phyloP scores from a whole-genome alignment of 1,140 invertebrate species.

The Sesamia nonagrioides region DNA sequence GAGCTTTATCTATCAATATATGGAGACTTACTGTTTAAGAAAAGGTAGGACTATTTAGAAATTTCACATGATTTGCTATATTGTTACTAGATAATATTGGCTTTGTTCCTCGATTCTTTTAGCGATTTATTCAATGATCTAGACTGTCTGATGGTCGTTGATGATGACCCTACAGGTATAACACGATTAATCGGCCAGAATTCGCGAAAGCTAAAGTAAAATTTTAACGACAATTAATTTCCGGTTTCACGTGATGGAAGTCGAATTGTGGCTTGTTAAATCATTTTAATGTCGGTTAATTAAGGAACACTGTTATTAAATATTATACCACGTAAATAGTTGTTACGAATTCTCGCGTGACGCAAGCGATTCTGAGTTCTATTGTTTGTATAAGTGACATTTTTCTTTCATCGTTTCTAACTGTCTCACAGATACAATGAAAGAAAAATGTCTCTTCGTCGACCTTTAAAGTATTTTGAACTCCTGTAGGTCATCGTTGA shows the following conservation, averaged over 20 bases:
- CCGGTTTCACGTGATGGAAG: constrained; percentile 24
- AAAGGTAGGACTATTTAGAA: too few relatives aligned
- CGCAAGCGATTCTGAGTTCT: not conserved
- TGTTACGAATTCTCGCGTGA: not conserved
- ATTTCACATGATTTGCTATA: too few relatives aligned
- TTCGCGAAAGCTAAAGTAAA: constrained; percentile 37
- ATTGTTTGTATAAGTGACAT: not conserved
- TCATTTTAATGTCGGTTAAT: constrained; percentile 4
- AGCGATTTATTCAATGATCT: not conserved
- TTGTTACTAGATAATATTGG: too few relatives aligned
- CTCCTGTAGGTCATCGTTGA: not conserved
- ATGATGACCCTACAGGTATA: constrained; percentile 8
- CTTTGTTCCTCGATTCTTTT: too few relatives aligned
- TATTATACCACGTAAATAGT: not conserved
- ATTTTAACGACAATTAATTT: constrained; percentile 40
- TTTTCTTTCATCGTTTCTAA: not conserved
- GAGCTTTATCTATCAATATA: too few relatives aligned
- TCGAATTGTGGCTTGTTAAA: constrained; percentile 1
- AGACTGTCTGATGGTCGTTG: not conserved
- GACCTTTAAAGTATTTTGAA: not conserved
- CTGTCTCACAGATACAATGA: not conserved
- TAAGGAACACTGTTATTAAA: constrained; percentile 1
- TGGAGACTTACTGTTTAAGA: too few relatives aligned
- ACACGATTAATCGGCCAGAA: constrained; percentile 28
- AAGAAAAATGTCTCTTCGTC: too few relatives aligned